Percentiles rank a stretch among this genome's conserved stretches.
Conservation (phyloP, 2,888 invertebrate species). For the Xanthia icteritia region DNA sequence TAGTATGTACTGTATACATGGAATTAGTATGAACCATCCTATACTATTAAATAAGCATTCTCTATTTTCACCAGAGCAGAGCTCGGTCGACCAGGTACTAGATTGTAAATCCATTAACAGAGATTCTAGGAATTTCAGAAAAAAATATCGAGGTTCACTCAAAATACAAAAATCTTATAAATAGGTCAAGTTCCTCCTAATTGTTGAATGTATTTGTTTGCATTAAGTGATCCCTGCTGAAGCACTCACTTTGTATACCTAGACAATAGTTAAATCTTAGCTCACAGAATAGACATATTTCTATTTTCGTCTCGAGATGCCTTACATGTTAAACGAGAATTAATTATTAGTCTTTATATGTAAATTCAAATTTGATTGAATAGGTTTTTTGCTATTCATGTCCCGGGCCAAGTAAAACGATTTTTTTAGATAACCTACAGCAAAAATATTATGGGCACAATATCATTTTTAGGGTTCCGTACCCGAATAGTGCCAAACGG, state of each 20-base stretch:
- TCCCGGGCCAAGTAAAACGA: not conserved
- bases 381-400: not conserved
- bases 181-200: no score
- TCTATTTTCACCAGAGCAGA: no score
- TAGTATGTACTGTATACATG: no score
- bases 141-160: not conserved
- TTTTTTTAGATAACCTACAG: not conserved
- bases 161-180: no score
- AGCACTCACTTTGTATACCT: not conserved
- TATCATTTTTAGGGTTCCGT: no score
- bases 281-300: not conserved
- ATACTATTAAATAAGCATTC: no score
- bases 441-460: not conserved
- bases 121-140: not conserved
- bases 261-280: not conserved
- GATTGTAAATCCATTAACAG: not conserved
- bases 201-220: no score
- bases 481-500: no score
- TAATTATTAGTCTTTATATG: not conserved
- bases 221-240: no score
- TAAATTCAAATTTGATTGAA: slow-evolving; percentile 1
- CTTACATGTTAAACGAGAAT: not conserved
- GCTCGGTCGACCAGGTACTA: no score
- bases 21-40: no score
- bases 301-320: not conserved